These are phyloP conservation scores for Caenorhabditis uteleia DNA, from an alignment of 2,888 invertebrate genomes.

Conservation along the genomic window DNA sequence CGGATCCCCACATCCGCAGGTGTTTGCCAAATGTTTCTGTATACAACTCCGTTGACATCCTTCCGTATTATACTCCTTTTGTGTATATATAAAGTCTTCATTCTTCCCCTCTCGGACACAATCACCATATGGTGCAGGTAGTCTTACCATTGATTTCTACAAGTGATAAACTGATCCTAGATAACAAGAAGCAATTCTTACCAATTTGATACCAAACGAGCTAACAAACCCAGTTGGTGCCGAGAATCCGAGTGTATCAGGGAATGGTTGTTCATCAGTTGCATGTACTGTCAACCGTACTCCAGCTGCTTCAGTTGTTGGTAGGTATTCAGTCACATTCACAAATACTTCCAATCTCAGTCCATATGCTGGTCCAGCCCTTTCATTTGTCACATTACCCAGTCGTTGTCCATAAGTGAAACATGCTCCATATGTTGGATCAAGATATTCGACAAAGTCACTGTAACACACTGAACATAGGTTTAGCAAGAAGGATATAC, in stretches of 20 bases:
- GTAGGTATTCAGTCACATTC: constrained; percentile 66
- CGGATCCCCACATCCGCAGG: constrained; percentile 68
- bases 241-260: constrained; percentile 67
- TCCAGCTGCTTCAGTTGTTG: constrained; percentile 68
- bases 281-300: constrained; percentile 66
- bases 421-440: constrained; percentile 69
- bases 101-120: constrained; percentile 63
- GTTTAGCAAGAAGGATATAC: constrained; percentile 1
- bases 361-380: constrained; percentile 67
- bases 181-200: constrained; percentile 12
- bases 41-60: constrained; percentile 67
- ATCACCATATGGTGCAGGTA: constrained; percentile 67
- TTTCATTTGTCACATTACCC: constrained; percentile 58
- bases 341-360: constrained; percentile 67
- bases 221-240: constrained; percentile 68
- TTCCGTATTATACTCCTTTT: constrained; percentile 65
- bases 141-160: constrained; percentile 63
- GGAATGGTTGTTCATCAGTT: constrained; percentile 63
- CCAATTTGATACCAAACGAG: constrained; percentile 66
- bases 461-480: constrained; percentile 49
- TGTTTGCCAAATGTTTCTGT: constrained; percentile 47
- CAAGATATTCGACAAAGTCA: constrained; percentile 64
- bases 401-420: constrained; percentile 64
- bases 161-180: constrained; percentile 1
- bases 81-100: constrained; percentile 62